Evolutionary conservation across 1,140 invertebrate species (phyloP).

Genomic region (Drosophila pectinifera): DNA sequence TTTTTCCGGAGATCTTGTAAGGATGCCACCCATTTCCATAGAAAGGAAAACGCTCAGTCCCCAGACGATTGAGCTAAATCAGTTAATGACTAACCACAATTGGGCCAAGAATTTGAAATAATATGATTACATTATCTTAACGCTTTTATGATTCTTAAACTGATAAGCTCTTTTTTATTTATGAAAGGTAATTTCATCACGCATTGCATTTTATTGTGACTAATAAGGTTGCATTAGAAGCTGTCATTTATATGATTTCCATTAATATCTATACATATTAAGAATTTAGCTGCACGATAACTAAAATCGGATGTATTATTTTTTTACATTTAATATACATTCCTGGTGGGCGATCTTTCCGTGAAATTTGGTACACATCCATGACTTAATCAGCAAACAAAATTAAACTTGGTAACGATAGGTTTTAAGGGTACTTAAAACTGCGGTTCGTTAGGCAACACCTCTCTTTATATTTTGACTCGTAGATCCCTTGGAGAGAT

Average conservation of each 20-base stretch:
- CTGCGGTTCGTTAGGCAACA: not conserved
- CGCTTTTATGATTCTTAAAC: not conserved
- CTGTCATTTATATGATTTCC: not conserved
- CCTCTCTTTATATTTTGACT: not conserved
- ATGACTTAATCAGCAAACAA: not conserved
- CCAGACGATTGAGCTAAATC: slow-evolving; percentile 2
- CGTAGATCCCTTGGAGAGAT: slow-evolving; percentile 27
- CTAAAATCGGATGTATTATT: not conserved
- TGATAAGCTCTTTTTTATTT: not conserved
- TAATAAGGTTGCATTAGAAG: not conserved
- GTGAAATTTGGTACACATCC: not conserved
- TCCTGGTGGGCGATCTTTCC: too few relatives aligned
- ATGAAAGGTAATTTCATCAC: not conserved
- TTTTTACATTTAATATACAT: not conserved
- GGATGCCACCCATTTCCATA: slow-evolving; percentile 9
- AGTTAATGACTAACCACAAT: not conserved
- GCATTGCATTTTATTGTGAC: not conserved
- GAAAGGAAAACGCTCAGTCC: slow-evolving; percentile 3
- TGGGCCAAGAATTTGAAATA: not conserved
- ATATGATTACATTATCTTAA: not conserved
- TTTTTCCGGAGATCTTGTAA: slow-evolving; percentile 4
- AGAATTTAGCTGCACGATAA: not conserved
- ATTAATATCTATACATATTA: not conserved
- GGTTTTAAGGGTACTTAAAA: not conserved
- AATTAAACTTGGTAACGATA: too few relatives aligned